Conservation (phyloP, 2,888 invertebrate genomes). For the Endomychus coccineus region DNA sequence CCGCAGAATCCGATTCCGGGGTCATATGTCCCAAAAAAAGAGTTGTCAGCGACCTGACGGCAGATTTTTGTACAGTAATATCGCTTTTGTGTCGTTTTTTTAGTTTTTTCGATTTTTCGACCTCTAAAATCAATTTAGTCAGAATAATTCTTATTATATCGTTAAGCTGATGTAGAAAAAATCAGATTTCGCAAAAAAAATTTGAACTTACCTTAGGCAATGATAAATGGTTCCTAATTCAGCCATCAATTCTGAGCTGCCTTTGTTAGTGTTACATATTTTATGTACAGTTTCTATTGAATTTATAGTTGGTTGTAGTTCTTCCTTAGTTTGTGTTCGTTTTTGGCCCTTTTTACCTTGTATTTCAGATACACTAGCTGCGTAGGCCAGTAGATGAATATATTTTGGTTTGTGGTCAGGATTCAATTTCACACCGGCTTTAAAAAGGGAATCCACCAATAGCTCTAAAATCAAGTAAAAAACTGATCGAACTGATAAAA, state of each 20-base stretch:
- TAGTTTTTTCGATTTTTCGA: no score
- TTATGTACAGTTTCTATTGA: conserved; percentile 91
- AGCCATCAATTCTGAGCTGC: conserved; percentile 87
- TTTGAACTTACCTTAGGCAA: conserved; percentile 64
- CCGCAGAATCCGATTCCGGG: no score
- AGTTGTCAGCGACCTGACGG: no score
- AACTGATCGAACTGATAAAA: no score
- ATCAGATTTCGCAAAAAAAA: not conserved
- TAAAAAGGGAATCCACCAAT: conserved; percentile 87
- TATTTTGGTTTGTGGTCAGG: conserved; percentile 97
- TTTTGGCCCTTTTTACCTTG: conserved; percentile 62
- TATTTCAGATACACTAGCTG: conserved; percentile 86
- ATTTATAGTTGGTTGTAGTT: conserved; percentile 81
- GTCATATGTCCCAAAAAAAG: no score
- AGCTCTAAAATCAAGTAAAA: conserved; percentile 63
- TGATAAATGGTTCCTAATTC: conserved; percentile 87
- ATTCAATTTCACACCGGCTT: conserved; percentile 88
- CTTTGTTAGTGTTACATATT: conserved; percentile 84
- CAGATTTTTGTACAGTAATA: no score
- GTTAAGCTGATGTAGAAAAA: no score
- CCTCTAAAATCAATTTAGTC: no score
- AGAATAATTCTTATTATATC: no score
- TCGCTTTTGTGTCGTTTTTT: no score
- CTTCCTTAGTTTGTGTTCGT: conserved; percentile 71
- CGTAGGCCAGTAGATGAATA: conserved; percentile 88